Evolutionary conservation across 1,140 invertebrate species (phyloP), one percentile per base, ranked within the genome.

Genomic region (Hestina assimilis): DNA sequence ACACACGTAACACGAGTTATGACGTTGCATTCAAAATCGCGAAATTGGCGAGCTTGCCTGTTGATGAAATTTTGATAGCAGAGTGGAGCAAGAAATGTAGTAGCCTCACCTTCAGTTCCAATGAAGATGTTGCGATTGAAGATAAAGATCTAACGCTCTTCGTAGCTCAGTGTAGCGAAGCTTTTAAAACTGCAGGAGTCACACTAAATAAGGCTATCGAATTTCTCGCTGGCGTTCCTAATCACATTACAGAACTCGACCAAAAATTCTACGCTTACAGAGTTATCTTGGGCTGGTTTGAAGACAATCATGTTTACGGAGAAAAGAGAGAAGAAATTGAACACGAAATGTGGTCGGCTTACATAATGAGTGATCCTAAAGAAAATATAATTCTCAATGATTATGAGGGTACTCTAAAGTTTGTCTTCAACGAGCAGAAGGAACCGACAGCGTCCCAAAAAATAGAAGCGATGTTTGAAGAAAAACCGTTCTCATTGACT

Each of bases 11-110:
- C 8, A 76, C 89, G 51, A 79, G 90, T 56, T 93, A 92, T 54
- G 74, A 83, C 1, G 86, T 81, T 29, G 92, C 92, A 12, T 72
- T 92, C 1, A 84, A 90, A 66, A 87, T 93, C 35, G 91, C 91
- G 0, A 84, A 89, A 64, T 63, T 90, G 7, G 83, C 87, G 2
- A 79, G 76, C 35, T 63, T 92, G 2, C 69, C 83, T 0, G 81
- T 83, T 3, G 89, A 91, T 51, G 70, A 89, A 21, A 90, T 91
- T 50, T 66, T 91, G 6, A 80, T 90, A 40, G 83, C 87, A 19
- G 86, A 91, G 72, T 91, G 90, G 89, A 69, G 26, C 5, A 59
- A 53, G 23, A 59, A 59, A 15, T 53, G 31, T 14, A 17, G 3
- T 5, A 48, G 12, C 24, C 5, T 59, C 6, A 47, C 33, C 29